Conservation (phyloP, 2,797 vertebrate genomes). For the Anguilla obscura region DNA sequence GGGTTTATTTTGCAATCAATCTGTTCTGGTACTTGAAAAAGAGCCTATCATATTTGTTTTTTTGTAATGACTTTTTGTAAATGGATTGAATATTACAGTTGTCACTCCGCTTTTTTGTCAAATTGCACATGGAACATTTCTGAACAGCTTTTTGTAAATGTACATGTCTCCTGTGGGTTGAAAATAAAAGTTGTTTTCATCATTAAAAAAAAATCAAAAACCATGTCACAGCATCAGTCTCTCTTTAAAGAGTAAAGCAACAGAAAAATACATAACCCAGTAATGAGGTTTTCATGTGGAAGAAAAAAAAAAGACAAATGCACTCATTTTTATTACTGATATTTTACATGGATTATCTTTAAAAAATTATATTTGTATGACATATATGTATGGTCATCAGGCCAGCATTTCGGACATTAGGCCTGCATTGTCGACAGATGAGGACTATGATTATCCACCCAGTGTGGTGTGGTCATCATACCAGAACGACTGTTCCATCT, state of each 20-base stretch:
- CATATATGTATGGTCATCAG: background rate
- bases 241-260: background rate
- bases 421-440: background rate
- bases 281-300: background rate
- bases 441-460: background rate
- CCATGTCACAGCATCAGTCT: conserved; percentile 46
- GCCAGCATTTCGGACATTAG: background rate
- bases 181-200: conserved; percentile 69
- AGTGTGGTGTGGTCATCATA: background rate
- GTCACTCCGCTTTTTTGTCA: conserved; percentile 68
- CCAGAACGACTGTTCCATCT: background rate
- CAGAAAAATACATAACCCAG: background rate
- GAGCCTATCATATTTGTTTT: conserved; percentile 64
- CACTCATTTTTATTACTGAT: background rate
- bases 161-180: conserved; percentile 70
- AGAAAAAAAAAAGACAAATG: background rate
- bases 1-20: conserved; percentile 62
- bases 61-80: conserved; percentile 72
- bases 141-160: conserved; percentile 63
- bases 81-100: conserved; percentile 62
- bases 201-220: conserved; percentile 62
- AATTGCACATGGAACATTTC: conserved; percentile 70
- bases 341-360: background rate
- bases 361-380: background rate
- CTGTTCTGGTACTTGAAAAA: conserved; percentile 46